Evolutionary conservation across 2,113 vertebrate genomes (phyloP), one percentile per base, ranked within the genome.

Genomic region (Leucopsar rothschildi): DNA sequence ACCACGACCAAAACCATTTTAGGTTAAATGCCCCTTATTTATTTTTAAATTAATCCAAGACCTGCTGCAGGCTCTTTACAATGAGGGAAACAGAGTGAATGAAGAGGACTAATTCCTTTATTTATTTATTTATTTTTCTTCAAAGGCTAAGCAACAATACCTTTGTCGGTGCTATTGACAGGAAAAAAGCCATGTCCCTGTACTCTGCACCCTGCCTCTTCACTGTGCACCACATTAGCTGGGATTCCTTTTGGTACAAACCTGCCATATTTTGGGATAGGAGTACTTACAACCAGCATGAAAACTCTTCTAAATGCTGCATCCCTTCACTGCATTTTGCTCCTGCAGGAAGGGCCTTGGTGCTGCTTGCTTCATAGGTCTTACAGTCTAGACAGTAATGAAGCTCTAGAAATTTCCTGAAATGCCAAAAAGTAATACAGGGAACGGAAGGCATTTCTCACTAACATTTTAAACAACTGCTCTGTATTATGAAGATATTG

Each of bases 401-500:
- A 93, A 88, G 35, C 52, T 80, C 63, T 37, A 95, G 85, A 88
- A 59, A 70, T 76, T 87, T 87, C 78, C 82, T 79, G 71, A 88
- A 92, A 69, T 44, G 72, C 72, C 52, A 33, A 61, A 80, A 60
- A 81, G 68, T 66, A 81, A 64, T 90, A 71, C 31, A 63, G 29
- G 18, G 49, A 80, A 77, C 2, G 7, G 90, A 92, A 84, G 64
- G 31, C 93, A 94, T 92, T 86, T 82, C 66, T 82, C 59, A 69
- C 47, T 86, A 82, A 53, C 27, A 35, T 63, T 93, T 64, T 64
- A 83, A 88, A n/a, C 60, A 75, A 72, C 64, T 96, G 82, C n/a
- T 95, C 86, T 37, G 5, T 78, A 42, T 84, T 87, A 90, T 60
- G 64, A 82, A 83, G 66, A 60, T 52, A 78, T 10, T 40, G 72